Conservation (phyloP, 2,113 vertebrate genomes). For the Baryphthengus martii region DNA sequence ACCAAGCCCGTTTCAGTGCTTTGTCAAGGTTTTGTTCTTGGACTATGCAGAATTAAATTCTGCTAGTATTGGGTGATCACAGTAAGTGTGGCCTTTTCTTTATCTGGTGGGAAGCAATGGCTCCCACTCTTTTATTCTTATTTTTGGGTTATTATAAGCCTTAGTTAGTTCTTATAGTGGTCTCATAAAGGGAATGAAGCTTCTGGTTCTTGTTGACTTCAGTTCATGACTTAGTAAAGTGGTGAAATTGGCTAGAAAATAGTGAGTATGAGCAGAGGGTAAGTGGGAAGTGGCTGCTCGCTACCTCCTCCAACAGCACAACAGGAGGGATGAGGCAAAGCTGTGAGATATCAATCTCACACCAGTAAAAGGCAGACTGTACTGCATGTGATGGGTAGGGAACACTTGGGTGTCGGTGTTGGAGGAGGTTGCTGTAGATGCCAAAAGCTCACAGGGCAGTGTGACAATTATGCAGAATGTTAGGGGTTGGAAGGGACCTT, state of each 20-base stretch:
- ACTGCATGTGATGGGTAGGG: fast-evolving
- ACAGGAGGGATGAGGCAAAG: background rate
- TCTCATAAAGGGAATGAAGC: background rate
- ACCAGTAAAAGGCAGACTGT: background rate
- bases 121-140: background rate
- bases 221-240: background rate
- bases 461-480: background rate
- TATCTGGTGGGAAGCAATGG: background rate
- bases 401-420: background rate
- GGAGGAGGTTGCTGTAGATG: background rate
- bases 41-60: background rate
- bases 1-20: background rate
- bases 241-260: background rate
- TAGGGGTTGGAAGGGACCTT: too few relatives aligned
- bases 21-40: background rate
- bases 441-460: background rate
- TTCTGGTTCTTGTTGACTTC: background rate
- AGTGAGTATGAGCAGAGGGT: background rate
- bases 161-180: background rate
- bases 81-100: background rate
- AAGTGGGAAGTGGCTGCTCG: background rate
- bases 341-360: background rate
- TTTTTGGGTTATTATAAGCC: background rate
- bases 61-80: background rate
- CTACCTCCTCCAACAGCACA: background rate